These are phyloP conservation scores for Cephus nigrinus DNA, from an alignment of 2,888 invertebrate species.

Conservation along the genomic window DNA sequence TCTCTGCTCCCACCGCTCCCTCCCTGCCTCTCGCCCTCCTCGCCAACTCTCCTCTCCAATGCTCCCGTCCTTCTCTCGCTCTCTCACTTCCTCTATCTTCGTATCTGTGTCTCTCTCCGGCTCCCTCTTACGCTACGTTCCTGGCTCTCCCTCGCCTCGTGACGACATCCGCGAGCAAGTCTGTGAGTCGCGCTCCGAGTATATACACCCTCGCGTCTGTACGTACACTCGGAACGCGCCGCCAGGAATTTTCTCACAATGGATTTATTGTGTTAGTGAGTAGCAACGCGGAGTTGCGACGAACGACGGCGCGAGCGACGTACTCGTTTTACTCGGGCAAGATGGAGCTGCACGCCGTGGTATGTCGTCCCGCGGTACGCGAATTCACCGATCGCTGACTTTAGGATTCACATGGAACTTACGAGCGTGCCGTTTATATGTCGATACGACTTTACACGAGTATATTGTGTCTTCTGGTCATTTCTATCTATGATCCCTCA, in stretches of 20 bases:
- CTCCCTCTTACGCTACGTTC: constrained; percentile 16
- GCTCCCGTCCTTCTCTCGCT: constrained; percentile 1
- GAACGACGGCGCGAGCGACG: constrained; percentile 16
- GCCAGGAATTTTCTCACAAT: constrained; percentile 58
- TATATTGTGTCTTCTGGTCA: neutral
- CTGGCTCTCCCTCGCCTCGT: constrained; percentile 26
- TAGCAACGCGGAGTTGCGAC: constrained; percentile 17
- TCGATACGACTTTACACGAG: neutral
- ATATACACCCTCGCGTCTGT: constrained; percentile 23
- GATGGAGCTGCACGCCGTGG: neutral
- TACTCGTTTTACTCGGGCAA: constrained; percentile 9
- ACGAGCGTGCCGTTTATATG: neutral
- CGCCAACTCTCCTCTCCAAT: constrained; percentile 1
- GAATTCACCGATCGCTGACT: neutral
- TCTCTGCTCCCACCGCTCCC: constrained; percentile 16
- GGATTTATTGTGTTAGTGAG: constrained; percentile 55
- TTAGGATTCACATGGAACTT: neutral
- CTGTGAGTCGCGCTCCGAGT: constrained; percentile 1
- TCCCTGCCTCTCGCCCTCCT: neutral
- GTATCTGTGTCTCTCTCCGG: neutral
- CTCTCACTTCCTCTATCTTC: constrained; percentile 8
- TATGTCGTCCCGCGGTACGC: neutral
- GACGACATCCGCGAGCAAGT: constrained; percentile 43
- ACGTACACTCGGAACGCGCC: constrained; percentile 53
- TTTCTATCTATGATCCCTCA: neutral